Percentiles rank a stretch among this genome's conserved stretches.
Evolutionary conservation across 2,113 vertebrate species (phyloP).

Genomic region (Oxyruncus cristatus): DNA sequence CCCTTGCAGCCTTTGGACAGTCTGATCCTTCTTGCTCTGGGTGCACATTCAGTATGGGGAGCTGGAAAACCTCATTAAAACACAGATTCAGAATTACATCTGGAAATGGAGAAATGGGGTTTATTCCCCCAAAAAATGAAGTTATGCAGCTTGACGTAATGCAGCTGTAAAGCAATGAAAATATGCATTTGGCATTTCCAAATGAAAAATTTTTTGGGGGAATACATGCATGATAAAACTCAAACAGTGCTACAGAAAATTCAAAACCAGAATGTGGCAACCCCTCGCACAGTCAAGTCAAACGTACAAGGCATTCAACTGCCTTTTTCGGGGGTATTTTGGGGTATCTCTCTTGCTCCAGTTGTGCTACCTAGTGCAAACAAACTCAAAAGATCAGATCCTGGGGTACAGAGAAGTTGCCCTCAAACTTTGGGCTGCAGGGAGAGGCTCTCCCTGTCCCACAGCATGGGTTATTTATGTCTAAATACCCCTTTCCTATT

Average conservation of each 20-base stretch:
- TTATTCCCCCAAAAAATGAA: not conserved
- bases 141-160: not conserved
- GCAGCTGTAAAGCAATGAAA: not conserved
- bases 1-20: not conserved
- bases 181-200: not conserved
- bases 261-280: not conserved
- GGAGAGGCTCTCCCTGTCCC: not conserved
- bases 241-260: not conserved
- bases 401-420: not conserved
- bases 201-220: accelerated
- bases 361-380: not conserved
- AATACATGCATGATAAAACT: not conserved
- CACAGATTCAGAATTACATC: not conserved
- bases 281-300: not conserved
- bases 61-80: not conserved
- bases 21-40: not conserved
- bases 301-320: not conserved
- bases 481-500: not conserved
- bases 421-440: not conserved
- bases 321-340: not conserved
- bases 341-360: not conserved
- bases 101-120: accelerated
- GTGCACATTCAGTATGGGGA: accelerated
- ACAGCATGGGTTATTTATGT: not conserved
- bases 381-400: not conserved